Evolutionary conservation across 2,888 invertebrate genomes (phyloP).

Genomic region (Barypeithes pellucidus): DNA sequence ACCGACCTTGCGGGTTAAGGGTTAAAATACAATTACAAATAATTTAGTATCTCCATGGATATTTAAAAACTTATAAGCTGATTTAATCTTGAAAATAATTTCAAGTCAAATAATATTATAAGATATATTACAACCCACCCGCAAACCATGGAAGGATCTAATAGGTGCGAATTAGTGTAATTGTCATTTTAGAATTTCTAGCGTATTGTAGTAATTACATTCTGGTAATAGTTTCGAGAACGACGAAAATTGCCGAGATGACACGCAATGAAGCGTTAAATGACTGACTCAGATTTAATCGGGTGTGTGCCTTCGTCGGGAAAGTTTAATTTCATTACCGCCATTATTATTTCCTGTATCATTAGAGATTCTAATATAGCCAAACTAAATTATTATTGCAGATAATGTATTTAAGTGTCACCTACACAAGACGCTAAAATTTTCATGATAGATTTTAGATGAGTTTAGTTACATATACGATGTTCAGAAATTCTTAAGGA

Average conservation of each 20-base stretch:
- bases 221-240: conserved; percentile 67
- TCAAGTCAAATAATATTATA: background rate
- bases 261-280: conserved; percentile 66
- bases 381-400: no score
- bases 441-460: no score
- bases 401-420: no score
- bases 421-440: no score
- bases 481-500: no score
- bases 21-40: no score
- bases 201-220: conserved; percentile 70
- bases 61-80: background rate
- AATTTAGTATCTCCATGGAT: no score
- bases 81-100: background rate
- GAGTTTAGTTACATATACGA: no score
- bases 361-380: no score
- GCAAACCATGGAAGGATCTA: conserved; percentile 53
- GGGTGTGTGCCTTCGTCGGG: conserved; percentile 37
- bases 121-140: conserved; percentile 9
- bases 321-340: conserved; percentile 49
- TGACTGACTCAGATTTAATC: conserved; percentile 65
- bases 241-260: conserved; percentile 59
- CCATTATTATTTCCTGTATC: no score
- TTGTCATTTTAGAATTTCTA: conserved; percentile 69
- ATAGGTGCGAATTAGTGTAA: conserved; percentile 70
- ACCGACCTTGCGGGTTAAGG: no score